Evolutionary conservation across 2,888 invertebrate genomes (phyloP), one percentile per base, ranked within the genome.

Genomic region (Nudaria mundana): DNA sequence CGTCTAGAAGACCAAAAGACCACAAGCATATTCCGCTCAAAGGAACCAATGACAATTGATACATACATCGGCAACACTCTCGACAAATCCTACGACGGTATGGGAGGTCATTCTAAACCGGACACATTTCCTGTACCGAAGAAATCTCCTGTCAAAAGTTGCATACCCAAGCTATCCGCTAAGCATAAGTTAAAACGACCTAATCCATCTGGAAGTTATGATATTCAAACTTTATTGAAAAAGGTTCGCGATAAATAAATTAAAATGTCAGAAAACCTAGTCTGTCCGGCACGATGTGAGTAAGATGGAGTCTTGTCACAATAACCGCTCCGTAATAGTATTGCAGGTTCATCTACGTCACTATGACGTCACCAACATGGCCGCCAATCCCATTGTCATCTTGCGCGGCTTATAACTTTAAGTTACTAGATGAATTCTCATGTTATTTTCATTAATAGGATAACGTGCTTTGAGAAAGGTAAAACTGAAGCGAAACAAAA

Each of bases 21-120:
- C 13, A 53, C 54, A 13, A 82, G 82, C 43, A 83, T 83, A 30
- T 81, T 80, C 39, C 64, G 74, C 37, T 73, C 65, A 24, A 81
- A 76, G 30, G 65, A 69, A 22, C 58, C 67, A 0, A 41, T 71
- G 0, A 66, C 58, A 13, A 51, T 78, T 0, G 68, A 66, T 3
- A 43, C 74, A 3, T 46, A 48, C 0, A 53, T 56, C 44, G 2
- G 26, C 6, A 53, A 55, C 2, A 38, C 44, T 2, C 40, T 68
- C n/a, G 70, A 81, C 33, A 61, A 76, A 1, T 72, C 78, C 0
- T 91, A 90, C 35, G 85, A 91, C 48, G 91, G 91, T 0, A 57
- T 91, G 5, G 91, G 91, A 0, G 91, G 91, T 1, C 90, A 90
- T 52, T 90, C 89, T 0, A 91, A 86, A 60, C 63, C 80, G 3